These are phyloP conservation scores for Coracias cyanogaster DNA, from an alignment of 2,797 vertebrate species.

Conservation along the genomic window DNA sequence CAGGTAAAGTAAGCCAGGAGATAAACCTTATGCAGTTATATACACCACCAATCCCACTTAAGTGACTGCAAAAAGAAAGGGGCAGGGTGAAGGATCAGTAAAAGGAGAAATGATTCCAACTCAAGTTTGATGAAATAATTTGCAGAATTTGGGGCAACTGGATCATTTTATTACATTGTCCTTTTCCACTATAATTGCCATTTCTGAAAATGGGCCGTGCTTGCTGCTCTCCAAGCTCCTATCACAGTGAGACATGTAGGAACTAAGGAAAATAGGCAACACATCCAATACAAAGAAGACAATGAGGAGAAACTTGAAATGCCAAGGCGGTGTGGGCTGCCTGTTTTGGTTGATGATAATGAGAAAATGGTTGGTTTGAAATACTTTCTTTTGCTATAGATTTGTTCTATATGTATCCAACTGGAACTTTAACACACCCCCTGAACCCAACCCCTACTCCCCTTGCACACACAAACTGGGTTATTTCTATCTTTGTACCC, in stretches of 20 bases:
- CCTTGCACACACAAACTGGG: not conserved
- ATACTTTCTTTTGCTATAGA: not conserved
- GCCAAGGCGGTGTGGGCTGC: not conserved
- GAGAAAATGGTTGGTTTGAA: not conserved
- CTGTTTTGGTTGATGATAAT: not conserved
- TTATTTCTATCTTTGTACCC: not conserved
- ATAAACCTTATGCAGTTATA: not conserved
- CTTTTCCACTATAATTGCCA: not conserved
- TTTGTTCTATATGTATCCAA: not conserved
- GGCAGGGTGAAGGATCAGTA: not conserved
- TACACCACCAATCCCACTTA: not conserved
- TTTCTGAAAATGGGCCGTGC: not conserved
- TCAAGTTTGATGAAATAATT: not conserved
- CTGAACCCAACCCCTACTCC: too few relatives aligned
- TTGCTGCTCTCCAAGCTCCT: not conserved
- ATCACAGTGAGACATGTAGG: not conserved
- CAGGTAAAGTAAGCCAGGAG: not conserved
- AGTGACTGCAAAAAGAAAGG: not conserved
- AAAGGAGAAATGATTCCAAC: not conserved
- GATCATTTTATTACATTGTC: not conserved
- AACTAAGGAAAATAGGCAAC: not conserved
- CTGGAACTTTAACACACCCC: not conserved
- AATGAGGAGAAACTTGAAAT: conserved; percentile 44
- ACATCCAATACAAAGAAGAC: not conserved
- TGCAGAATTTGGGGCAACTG: not conserved